Base-by-base conservation (phyloP, 2,888 invertebrate genomes). In the Lordiphosa fenestrarum region DNA sequence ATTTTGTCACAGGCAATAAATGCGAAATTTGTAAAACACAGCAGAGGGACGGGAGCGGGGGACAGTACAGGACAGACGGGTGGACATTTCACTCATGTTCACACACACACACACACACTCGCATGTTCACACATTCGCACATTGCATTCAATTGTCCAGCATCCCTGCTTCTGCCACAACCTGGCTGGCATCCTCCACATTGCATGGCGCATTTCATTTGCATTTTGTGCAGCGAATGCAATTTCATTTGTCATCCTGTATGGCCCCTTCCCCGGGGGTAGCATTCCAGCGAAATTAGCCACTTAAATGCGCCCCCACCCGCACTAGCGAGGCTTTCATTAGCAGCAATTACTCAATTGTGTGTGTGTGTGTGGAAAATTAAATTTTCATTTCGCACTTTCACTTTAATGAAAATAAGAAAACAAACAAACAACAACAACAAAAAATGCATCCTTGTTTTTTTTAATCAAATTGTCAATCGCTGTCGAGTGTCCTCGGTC, bases 1-100 rank as follows among this genome's bases (percentile, higher is more conserved):
- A 88, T 88, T 89, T 88, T 89, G 89, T 89, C 89, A 88, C 76
- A 85, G 86, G 84, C 89, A 88, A 89, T 89, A 89, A 88, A 88
- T 86, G 86, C 71, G 64, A 81, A 85, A 85, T 85, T 86, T 84
- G 84, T 76, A 71, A 71, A 85, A 78, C 83, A 69, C 61, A 57
- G 62, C 40, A 49, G 49, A 30, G 46, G 40, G 42, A 48, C 42
- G 40, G 69, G 61, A 50, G 37, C 10, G n/a, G 38, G 23, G 9
- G 44, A 6, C 23, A 36, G 53, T 1, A 15, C 50, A 57, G 33
- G 13, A 15, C 38, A 35, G 41, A 41, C 33, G 33, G 37, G 37
- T 68, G 58, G 52, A 82, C 80, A 83, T 80, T 83, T 77, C 83
- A 77, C 84, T 80, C 68, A 68, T 72, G 75, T 54, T 15, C 52